These are phyloP conservation scores for Aythya baeri DNA, from an alignment of 2,113 vertebrate species.

Conservation along the genomic window DNA sequence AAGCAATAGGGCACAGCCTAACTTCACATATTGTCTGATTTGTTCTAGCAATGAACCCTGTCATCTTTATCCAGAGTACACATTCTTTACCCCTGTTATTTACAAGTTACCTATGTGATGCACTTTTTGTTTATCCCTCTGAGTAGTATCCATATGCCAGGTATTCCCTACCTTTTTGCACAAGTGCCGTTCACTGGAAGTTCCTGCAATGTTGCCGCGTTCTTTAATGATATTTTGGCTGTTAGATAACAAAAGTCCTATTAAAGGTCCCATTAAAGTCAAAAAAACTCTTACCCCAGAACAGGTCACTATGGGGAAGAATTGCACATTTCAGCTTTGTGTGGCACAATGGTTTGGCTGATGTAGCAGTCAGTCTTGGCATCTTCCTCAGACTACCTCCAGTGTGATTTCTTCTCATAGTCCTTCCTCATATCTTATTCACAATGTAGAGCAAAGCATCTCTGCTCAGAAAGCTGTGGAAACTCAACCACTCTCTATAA, in stretches of 20 bases:
- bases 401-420: not conserved
- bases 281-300: not conserved
- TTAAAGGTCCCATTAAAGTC: not conserved
- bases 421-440: not conserved
- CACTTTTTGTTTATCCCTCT: not conserved
- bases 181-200: not conserved
- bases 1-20: not conserved
- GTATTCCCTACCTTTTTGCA: not conserved
- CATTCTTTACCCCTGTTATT: not conserved
- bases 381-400: not conserved
- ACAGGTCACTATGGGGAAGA: not conserved
- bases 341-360: not conserved
- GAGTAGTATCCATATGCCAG: not conserved
- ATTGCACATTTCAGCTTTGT: not conserved
- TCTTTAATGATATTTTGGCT: not conserved
- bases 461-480: not conserved
- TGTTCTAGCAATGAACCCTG: constrained; percentile 13
- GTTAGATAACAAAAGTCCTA: not conserved
- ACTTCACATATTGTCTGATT: constrained; percentile 42
- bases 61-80: not conserved
- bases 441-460: not conserved
- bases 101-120: not conserved
- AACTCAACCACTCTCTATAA: not conserved
- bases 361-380: not conserved
- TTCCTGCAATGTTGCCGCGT: rapidly evolving